These are phyloP conservation scores for Grapholita molesta DNA, from an alignment of 1,140 invertebrate genomes.

Conservation along the genomic window DNA sequence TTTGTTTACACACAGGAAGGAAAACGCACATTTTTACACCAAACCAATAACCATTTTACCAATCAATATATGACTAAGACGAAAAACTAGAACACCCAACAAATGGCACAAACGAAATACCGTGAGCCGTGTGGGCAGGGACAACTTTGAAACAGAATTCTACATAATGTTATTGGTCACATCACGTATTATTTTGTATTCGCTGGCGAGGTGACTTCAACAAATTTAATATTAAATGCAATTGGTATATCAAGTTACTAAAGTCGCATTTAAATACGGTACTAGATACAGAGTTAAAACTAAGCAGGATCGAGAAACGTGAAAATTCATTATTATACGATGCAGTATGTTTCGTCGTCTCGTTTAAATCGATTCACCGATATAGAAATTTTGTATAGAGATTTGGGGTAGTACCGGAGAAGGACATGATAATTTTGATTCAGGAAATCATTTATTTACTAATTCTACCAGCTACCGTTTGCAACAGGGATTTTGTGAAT, in stretches of 20 bases:
- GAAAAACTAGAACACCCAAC: background rate
- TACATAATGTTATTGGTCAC: conserved; percentile 12
- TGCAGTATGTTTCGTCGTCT: too few species aligned
- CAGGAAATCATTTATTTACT: background rate
- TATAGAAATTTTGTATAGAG: too few species aligned
- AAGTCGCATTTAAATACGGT: background rate
- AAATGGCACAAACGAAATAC: conserved; percentile 8
- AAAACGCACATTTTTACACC: background rate
- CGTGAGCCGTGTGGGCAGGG: background rate
- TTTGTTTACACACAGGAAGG: background rate
- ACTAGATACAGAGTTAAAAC: background rate
- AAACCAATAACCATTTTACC: background rate
- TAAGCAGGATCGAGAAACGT: background rate
- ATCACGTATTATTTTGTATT: conserved; percentile 9
- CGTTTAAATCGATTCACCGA: too few species aligned
- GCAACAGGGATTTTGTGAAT: background rate
- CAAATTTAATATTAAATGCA: conserved; percentile 4
- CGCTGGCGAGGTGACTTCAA: background rate
- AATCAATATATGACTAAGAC: background rate
- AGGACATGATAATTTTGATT: too few species aligned
- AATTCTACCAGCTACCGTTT: background rate
- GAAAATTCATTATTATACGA: too few species aligned
- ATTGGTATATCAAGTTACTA: background rate
- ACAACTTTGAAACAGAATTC: background rate
- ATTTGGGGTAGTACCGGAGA: too few species aligned